Percentiles rank a stretch among this genome's conserved stretches.
phyloP scores from a whole-genome alignment of 2,797 vertebrate genomes.

The Meda fulgida region DNA sequence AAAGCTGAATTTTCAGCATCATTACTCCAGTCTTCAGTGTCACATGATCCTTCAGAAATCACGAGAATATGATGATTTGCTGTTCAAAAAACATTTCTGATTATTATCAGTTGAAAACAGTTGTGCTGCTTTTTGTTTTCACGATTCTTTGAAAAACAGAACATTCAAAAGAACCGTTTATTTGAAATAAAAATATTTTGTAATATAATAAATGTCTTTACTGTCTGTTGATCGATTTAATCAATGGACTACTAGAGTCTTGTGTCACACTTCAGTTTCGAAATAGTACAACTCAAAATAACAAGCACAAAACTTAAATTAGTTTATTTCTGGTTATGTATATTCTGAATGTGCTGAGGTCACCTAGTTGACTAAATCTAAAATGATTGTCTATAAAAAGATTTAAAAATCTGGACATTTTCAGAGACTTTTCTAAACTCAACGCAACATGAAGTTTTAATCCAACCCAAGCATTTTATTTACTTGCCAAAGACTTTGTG shows the following conservation, averaged over 20 bases:
- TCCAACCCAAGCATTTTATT: background rate
- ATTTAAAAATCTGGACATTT: too few relatives aligned
- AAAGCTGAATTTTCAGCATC: background rate
- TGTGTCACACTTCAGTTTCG: too few relatives aligned
- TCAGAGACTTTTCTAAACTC: too few relatives aligned
- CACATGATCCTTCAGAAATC: background rate
- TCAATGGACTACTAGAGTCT: too few relatives aligned
- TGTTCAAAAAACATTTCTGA: background rate
- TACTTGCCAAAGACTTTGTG: background rate
- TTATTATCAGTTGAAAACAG: background rate
- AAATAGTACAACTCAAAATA: too few relatives aligned
- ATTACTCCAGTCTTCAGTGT: background rate
- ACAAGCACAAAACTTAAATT: too few relatives aligned
- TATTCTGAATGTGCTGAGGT: too few relatives aligned
- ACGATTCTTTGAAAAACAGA: background rate
- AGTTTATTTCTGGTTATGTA: background rate
- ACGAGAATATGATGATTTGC: background rate
- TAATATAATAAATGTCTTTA: background rate
- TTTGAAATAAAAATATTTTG: background rate
- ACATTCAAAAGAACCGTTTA: background rate
- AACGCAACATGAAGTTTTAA: background rate
- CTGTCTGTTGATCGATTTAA: background rate
- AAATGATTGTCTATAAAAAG: background rate
- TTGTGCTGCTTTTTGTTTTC: background rate
- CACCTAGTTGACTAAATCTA: background rate